These are phyloP conservation scores for Phoebastria nigripes DNA, from an alignment of 2,797 vertebrate genomes.

Conservation along the genomic window DNA sequence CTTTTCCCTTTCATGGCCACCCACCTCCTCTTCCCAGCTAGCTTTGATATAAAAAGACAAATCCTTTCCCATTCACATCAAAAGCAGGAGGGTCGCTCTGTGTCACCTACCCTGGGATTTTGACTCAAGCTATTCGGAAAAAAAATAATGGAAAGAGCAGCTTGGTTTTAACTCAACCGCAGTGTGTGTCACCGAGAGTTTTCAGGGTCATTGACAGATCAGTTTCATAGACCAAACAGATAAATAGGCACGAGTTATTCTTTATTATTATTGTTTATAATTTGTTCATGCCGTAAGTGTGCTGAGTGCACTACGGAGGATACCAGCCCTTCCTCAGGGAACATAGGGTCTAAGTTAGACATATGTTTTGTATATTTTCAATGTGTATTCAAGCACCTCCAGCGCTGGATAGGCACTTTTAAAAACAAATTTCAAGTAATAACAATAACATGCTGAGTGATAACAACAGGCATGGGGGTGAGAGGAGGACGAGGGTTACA, in stretches of 20 bases:
- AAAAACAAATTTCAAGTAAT: conserved; percentile 67
- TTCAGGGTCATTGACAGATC: conserved; percentile 46
- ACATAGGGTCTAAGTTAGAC: neutral
- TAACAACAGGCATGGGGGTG: conserved; percentile 61
- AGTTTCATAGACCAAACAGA: conserved; percentile 57
- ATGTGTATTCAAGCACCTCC: conserved; percentile 60
- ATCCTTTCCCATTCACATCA: conserved; percentile 65
- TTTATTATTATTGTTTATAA: conserved; percentile 34
- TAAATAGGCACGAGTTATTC: conserved; percentile 55
- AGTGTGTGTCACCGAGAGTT: conserved; percentile 11
- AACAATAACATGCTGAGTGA: conserved; percentile 64
- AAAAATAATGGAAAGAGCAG: conserved; percentile 51
- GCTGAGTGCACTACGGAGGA: conserved; percentile 11
- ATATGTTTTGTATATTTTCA: conserved; percentile 63
- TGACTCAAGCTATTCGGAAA: conserved; percentile 15
- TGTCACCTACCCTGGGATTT: conserved; percentile 62
- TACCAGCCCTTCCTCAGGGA: conserved; percentile 11
- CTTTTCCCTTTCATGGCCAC: conserved; percentile 62
- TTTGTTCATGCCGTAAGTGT: conserved; percentile 52
- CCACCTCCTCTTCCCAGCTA: conserved; percentile 57
- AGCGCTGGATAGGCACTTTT: conserved; percentile 49
- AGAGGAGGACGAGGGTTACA: conserved; percentile 62
- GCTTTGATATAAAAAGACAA: conserved; percentile 65
- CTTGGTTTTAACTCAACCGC: conserved; percentile 24
- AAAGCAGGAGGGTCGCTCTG: conserved; percentile 43